Evolutionary conservation across 1,140 invertebrate species (phyloP).

Genomic region (Cataglyphis hispanica): DNA sequence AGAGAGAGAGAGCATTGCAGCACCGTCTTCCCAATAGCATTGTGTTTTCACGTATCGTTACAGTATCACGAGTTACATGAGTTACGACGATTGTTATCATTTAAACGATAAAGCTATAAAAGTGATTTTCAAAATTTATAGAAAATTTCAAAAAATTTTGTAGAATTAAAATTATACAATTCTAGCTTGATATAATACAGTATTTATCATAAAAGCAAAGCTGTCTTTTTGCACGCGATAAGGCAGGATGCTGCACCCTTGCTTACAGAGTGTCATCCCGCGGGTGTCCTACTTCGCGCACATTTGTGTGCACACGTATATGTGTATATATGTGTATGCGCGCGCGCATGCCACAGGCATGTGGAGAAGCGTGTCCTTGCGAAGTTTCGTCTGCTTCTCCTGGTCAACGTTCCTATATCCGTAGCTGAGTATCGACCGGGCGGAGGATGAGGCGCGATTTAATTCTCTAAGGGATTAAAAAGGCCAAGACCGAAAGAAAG

Average conservation of each 20-base stretch:
- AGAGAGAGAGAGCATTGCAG: neutral
- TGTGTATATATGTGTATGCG: slow-evolving; percentile 53
- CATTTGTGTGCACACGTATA: neutral
- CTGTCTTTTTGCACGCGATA: neutral
- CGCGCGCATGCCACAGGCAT: slow-evolving; percentile 60
- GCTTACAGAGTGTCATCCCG: slow-evolving; percentile 50
- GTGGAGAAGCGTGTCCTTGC: slow-evolving; percentile 69
- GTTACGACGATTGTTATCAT: neutral
- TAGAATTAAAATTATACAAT: neutral
- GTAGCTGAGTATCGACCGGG: slow-evolving; percentile 76
- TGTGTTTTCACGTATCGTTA: too few species aligned
- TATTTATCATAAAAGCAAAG: neutral
- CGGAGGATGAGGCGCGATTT: slow-evolving; percentile 74
- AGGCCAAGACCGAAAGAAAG: slow-evolving; percentile 30
- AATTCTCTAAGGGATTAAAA: slow-evolving; percentile 71
- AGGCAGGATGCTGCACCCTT: slow-evolving; percentile 34
- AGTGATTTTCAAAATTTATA: too few species aligned
- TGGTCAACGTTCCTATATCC: slow-evolving; percentile 76
- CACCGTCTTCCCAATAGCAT: neutral
- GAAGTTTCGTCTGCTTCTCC: slow-evolving; percentile 69
- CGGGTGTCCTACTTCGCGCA: slow-evolving; percentile 59
- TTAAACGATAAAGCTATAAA: neutral
- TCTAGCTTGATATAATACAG: too few species aligned
- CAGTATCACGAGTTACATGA: neutral
- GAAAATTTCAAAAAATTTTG: neutral